These are phyloP conservation scores for Sardina pilchardus DNA, from an alignment of 2,113 vertebrate genomes.

Conservation along the genomic window DNA sequence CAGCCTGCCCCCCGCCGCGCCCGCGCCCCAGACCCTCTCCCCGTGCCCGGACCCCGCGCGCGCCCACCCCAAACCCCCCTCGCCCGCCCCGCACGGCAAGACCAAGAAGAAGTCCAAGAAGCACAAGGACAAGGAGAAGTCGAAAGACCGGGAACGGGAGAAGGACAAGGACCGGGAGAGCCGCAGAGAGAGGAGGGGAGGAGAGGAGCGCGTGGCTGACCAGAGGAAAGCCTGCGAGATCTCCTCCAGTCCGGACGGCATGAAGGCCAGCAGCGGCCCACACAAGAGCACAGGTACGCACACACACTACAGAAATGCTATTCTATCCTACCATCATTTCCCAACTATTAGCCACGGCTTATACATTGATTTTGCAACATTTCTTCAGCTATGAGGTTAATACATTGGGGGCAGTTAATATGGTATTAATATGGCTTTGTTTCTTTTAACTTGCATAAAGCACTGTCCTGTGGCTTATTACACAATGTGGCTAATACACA, in stretches of 20 bases:
- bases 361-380: no score
- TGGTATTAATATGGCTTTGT: no score
- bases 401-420: no score
- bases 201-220: slow-evolving; percentile 56
- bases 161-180: slow-evolving; percentile 48
- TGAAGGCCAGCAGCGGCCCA: slow-evolving; percentile 66
- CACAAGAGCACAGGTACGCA: slow-evolving; percentile 77
- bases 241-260: slow-evolving; percentile 60
- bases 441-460: no score
- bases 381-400: no score
- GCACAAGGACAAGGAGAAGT: slow-evolving; percentile 88
- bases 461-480: no score
- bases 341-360: no score
- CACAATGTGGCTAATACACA: no score
- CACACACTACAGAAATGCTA: background rate
- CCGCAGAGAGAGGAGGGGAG: slow-evolving; percentile 60
- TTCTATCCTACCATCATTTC: background rate
- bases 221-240: slow-evolving; percentile 66
- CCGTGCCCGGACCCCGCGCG: slow-evolving; percentile 48
- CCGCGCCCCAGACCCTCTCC: slow-evolving; percentile 45
- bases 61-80: slow-evolving; percentile 56
- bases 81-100: slow-evolving; percentile 71
- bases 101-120: slow-evolving; percentile 92
- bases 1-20: slow-evolving; percentile 81
- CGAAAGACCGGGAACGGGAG: slow-evolving; percentile 73